These are phyloP conservation scores for Suricata suricatta DNA, from an alignment of 2,113 vertebrate species.

Conservation along the genomic window DNA sequence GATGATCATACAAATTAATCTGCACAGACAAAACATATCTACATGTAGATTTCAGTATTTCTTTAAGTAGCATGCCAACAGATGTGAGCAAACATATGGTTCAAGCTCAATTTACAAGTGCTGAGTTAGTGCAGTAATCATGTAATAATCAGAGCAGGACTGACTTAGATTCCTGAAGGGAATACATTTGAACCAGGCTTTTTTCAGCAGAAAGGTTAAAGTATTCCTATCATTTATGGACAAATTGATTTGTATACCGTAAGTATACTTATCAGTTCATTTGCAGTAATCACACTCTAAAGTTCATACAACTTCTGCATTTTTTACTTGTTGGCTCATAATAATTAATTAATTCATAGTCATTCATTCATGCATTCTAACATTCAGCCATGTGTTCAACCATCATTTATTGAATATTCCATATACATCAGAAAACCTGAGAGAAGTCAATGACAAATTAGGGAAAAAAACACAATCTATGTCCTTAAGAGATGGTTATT, in stretches of 20 bases:
- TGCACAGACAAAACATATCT: not conserved
- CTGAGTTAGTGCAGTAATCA: not conserved
- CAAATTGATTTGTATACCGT: not conserved
- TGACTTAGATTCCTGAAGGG: not conserved
- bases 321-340: not conserved
- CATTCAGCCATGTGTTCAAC: not conserved
- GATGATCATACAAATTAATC: slow-evolving; percentile 23
- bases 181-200: not conserved
- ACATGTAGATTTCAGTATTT: not conserved
- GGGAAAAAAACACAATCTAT: not conserved
- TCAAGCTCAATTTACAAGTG: not conserved
- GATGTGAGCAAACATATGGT: not conserved
- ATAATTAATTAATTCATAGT: not conserved
- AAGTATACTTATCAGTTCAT: not conserved
- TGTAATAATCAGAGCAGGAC: not conserved
- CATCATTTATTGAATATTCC: not conserved
- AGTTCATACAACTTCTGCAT: not conserved
- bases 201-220: not conserved
- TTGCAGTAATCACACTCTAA: not conserved
- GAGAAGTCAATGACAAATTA: not conserved
- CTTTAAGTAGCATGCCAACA: not conserved
- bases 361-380: not conserved
- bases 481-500: not conserved
- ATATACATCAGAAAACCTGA: not conserved
- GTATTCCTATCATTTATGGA: not conserved